phyloP scores from a whole-genome alignment of 2,888 invertebrate species.

The Xestia c-nigrum region DNA sequence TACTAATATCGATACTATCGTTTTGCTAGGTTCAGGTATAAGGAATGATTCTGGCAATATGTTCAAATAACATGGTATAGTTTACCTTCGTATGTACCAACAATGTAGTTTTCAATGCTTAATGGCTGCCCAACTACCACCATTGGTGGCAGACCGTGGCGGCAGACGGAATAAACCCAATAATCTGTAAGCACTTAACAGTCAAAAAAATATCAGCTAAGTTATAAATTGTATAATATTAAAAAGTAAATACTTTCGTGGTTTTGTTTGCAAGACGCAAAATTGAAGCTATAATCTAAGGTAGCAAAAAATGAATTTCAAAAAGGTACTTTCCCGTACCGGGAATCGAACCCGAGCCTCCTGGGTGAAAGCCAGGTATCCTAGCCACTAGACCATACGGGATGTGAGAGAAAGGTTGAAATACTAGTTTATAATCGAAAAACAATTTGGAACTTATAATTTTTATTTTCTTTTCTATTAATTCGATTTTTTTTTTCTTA shows the following conservation, averaged over 20 bases:
- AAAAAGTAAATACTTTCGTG: not conserved
- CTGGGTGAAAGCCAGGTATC: constrained; percentile 93
- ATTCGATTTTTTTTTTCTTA: not conserved
- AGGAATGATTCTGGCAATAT: not conserved
- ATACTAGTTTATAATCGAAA: not conserved
- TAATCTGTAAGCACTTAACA: not conserved
- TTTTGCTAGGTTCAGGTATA: not conserved
- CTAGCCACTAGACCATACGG: constrained; percentile 92
- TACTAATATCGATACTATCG: not conserved
- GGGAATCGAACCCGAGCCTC: constrained; percentile 94
- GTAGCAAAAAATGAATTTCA: not conserved
- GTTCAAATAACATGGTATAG: not conserved
- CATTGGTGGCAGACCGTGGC: no score
- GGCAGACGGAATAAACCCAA: no score
- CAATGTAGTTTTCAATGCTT: no score
- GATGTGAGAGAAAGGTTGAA: constrained; percentile 62
- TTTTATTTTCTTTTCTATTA: not conserved
- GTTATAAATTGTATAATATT: no score
- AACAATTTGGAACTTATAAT: not conserved
- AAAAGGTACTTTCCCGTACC: constrained; percentile 90
- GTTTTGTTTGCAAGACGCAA: not conserved
- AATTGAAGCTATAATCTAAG: not conserved
- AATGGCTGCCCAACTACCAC: no score
- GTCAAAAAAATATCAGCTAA: not conserved
- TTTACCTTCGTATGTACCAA: not conserved